Conservation (phyloP, 1,140 invertebrate species). For the Drosophila chauvacae region DNA sequence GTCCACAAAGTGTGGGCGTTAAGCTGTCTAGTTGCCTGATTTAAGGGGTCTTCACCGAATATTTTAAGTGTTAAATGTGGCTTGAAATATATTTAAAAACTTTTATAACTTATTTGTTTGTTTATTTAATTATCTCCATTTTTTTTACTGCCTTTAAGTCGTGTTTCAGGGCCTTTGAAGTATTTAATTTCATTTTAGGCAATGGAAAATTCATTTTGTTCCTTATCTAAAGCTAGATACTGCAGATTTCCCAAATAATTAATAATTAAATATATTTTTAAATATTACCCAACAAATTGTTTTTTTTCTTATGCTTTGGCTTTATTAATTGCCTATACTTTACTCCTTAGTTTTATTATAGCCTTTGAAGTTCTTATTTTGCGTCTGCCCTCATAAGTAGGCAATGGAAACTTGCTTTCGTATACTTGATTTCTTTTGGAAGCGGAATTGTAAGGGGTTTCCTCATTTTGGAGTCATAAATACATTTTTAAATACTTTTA, state of each 20-base stretch:
- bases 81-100: background rate
- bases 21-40: background rate
- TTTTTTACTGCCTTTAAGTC: no score
- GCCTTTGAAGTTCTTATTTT: background rate
- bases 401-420: slow-evolving; percentile 10
- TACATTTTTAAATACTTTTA: background rate
- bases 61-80: background rate
- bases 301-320: background rate
- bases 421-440: background rate
- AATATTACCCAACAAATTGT: background rate
- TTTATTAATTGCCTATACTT: background rate
- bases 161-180: background rate
- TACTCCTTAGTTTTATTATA: no score
- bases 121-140: background rate
- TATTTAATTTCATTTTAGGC: background rate
- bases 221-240: no score
- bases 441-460: background rate
- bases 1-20: background rate
- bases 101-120: background rate
- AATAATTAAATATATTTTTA: background rate
- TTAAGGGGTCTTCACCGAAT: background rate
- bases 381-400: slow-evolving; percentile 3
- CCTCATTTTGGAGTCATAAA: background rate
- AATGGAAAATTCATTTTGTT: no score
- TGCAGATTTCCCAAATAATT: no score